Evolutionary conservation across 2,888 invertebrate genomes (phyloP), one percentile per base, ranked within the genome.

Genomic region (Drosophila suboccidentalis): DNA sequence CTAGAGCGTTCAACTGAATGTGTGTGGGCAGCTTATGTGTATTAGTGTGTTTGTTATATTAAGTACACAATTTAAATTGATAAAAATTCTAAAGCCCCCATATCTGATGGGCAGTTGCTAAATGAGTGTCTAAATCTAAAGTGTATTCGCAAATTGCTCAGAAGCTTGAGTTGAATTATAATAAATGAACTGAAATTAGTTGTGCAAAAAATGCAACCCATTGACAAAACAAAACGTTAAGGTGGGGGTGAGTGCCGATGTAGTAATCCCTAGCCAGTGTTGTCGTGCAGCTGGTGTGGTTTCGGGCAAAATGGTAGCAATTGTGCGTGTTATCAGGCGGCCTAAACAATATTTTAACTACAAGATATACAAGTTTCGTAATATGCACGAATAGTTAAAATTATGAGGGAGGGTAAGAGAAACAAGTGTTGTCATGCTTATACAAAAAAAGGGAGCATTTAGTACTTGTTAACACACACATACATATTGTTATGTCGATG

Each of bases 1-100:
- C 79, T 51, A 66, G 36, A 68, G 57, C 68, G 74, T 82, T 75
- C 29, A 54, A 64, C 60, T 59, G 64, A 22, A 44, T 64, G 43
- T 53, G 51, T 61, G 54, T 61, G 58, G 36, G 34, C 13, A 38
- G 51, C 51, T 63, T 34, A 39, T 80, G 66, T 58, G 66, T 58
- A 53, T 70, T 49, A 17, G 57, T 57, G 41, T 29, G 47, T 57
- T 70, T 82, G 55, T 71, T 70, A 62, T 71, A 69, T 84, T 81
- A 78, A 75, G 88, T 80, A 85, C 78, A 83, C 78, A 82, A 72
- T 80, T 87, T 80, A 77, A 85, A 71, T 72, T 85, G 83, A 83
- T 87, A 80, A 80, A 78, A 68, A 71, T 70, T 70, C 55, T 54
- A 66, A 53, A 51, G 63, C 22, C 29, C 44, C n/a, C 50, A 58